phyloP scores from a whole-genome alignment of 2,797 vertebrate genomes.

The Glyptemys insculpta region DNA sequence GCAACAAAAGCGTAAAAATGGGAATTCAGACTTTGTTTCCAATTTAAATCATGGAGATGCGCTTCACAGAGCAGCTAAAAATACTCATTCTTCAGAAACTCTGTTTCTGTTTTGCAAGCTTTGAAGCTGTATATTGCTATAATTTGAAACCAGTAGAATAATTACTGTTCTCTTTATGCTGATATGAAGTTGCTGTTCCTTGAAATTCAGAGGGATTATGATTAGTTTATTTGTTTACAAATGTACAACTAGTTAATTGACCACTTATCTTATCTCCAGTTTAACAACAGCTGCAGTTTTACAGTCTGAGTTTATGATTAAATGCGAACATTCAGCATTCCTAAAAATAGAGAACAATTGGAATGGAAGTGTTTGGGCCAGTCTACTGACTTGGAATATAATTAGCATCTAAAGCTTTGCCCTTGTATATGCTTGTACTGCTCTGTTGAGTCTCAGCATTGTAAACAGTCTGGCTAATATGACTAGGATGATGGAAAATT shows the following conservation, averaged over 20 bases:
- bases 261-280: constrained; percentile 68
- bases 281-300: constrained; percentile 59
- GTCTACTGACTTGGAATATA: constrained; percentile 58
- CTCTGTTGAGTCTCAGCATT: neutral
- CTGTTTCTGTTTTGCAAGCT: neutral
- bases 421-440: neutral
- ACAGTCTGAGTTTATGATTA: constrained; percentile 58
- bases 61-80: constrained; percentile 10
- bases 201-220: constrained; percentile 25
- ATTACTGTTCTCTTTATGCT: neutral
- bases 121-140: neutral
- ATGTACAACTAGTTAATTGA: constrained; percentile 59
- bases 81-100: neutral
- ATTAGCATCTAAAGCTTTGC: constrained; percentile 31
- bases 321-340: constrained; percentile 40
- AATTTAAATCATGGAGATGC: neutral
- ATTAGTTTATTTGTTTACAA: constrained; percentile 69
- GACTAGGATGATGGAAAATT: neutral
- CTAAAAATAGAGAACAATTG: constrained; percentile 50
- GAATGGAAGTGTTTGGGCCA: constrained; percentile 40
- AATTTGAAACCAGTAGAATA: constrained; percentile 9
- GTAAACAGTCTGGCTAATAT: neutral
- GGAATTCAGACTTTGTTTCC: neutral
- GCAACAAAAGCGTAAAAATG: neutral
- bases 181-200: constrained; percentile 20